Evolutionary conservation across 2,888 invertebrate genomes (phyloP).

Genomic region (Pachydiplax longipennis): DNA sequence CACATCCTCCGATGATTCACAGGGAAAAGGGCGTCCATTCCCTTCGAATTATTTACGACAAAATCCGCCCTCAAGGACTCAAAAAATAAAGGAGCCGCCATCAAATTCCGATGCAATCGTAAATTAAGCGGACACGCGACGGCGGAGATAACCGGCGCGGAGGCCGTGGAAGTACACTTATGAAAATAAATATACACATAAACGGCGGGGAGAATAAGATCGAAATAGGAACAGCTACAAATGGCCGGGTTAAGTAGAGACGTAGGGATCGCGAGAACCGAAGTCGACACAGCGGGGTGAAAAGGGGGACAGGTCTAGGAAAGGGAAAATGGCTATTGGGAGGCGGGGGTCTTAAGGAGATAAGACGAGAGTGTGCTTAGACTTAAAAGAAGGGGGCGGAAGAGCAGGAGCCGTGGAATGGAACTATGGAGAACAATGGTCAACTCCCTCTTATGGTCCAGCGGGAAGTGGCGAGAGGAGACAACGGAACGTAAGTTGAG

Average conservation of each 20-base stretch:
- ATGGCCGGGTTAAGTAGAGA: neutral
- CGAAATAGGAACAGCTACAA: neutral
- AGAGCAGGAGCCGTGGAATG: neutral
- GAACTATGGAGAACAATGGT: slow-evolving; percentile 13
- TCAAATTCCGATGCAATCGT: too few species aligned
- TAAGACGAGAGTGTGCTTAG: neutral
- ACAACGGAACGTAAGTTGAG: neutral
- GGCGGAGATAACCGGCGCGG: too few species aligned
- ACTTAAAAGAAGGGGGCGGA: neutral
- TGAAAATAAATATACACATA: neutral
- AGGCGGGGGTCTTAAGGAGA: neutral
- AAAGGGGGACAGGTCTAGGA: neutral
- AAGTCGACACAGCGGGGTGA: neutral
- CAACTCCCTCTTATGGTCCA: slow-evolving; percentile 12
- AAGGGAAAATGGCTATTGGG: neutral
- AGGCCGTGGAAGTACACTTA: neutral
- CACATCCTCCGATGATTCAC: too few species aligned
- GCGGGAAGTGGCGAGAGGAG: slow-evolving; percentile 8
- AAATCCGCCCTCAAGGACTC: too few species aligned
- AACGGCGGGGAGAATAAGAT: neutral
- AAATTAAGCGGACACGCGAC: too few species aligned
- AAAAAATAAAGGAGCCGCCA: too few species aligned
- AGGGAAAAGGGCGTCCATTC: too few species aligned
- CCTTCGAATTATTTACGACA: too few species aligned
- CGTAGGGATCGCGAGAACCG: neutral